These are phyloP conservation scores for Lissocephala sabroskyi DNA, from an alignment of 2,888 invertebrate genomes.

Conservation along the genomic window DNA sequence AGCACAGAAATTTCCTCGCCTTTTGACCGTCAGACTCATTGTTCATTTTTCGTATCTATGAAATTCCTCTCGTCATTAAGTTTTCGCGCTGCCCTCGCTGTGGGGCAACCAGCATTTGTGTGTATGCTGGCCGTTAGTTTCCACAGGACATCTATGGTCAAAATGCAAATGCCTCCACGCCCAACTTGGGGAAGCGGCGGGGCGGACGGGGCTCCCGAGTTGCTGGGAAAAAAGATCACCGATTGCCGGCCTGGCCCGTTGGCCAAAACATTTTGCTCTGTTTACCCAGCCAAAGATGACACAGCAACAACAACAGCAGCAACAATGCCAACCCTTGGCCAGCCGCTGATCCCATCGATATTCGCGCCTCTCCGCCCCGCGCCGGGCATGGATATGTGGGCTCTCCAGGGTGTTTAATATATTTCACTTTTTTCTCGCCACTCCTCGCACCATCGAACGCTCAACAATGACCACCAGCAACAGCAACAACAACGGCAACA, in stretches of 20 bases:
- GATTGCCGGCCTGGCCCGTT: too few relatives aligned
- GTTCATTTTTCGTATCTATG: too few relatives aligned
- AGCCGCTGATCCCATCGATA: too few relatives aligned
- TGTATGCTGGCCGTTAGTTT: not conserved
- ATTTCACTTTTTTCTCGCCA: slow-evolving; percentile 60
- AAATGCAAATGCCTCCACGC: slow-evolving; percentile 24
- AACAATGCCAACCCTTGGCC: too few relatives aligned
- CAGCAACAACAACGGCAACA: not conserved
- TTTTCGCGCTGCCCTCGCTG: not conserved
- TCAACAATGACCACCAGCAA: slow-evolving; percentile 1
- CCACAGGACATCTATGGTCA: slow-evolving; percentile 10
- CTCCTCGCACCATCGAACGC: slow-evolving; percentile 28
- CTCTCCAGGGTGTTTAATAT: slow-evolving; percentile 52
- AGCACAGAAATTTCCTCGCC: too few relatives aligned
- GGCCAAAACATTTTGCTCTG: slow-evolving; percentile 42
- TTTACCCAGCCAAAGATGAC: slow-evolving; percentile 54
- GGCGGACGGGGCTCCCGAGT: slow-evolving; percentile 20
- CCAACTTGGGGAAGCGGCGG: slow-evolving; percentile 13
- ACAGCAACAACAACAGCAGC: slow-evolving; percentile 20
- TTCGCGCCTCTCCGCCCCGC: too few relatives aligned
- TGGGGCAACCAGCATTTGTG: too few relatives aligned
- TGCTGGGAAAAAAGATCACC: not conserved
- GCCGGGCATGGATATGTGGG: too few relatives aligned
- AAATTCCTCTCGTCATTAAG: too few relatives aligned
- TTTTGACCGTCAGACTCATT: too few relatives aligned